A percentile compares a stretch with the other conserved stretches of the same genome.
Evolutionary conservation across 1,140 invertebrate species (phyloP).

Genomic region (Adoxophyes honmai): DNA sequence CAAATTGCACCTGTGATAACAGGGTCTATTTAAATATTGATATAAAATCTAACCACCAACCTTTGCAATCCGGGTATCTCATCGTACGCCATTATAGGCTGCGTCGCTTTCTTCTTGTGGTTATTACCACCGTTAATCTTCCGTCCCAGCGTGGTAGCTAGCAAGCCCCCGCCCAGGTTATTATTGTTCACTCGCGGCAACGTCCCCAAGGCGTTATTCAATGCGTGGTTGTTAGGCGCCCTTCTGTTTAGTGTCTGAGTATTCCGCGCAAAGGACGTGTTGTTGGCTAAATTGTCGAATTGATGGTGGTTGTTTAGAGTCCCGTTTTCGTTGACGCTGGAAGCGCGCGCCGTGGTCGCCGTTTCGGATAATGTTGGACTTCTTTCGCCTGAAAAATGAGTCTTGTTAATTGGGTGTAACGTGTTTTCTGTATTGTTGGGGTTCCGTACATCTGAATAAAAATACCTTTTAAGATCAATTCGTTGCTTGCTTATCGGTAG

Average conservation of each 20-base stretch:
- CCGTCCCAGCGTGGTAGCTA: constrained; percentile 58
- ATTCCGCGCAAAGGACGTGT: constrained; percentile 50
- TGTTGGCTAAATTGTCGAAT: constrained; percentile 75
- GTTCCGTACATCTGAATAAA: too few species aligned
- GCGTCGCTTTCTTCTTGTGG: constrained; percentile 65
- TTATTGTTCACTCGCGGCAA: constrained; percentile 75
- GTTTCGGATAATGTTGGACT: constrained; percentile 89
- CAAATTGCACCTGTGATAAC: too few species aligned
- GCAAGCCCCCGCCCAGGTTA: constrained; percentile 42
- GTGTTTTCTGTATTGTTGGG: too few species aligned
- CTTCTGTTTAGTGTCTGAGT: constrained; percentile 62
- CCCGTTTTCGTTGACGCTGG: constrained; percentile 79
- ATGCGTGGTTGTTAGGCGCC: constrained; percentile 49
- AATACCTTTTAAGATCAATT: too few species aligned
- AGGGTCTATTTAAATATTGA: too few species aligned
- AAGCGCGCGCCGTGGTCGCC: constrained; percentile 87
- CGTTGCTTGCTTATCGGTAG: too few species aligned
- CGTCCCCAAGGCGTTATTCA: constrained; percentile 76
- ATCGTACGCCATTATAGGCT: constrained; percentile 76
- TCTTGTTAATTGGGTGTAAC: too few species aligned
- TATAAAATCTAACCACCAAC: constrained; percentile 46
- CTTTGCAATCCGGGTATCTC: constrained; percentile 80
- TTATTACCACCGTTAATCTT: constrained; percentile 67
- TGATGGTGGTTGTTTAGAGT: constrained; percentile 74
- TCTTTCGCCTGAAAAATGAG: constrained; percentile 79